phyloP scores from a whole-genome alignment of 2,113 vertebrate genomes.

The Larimichthys polyactis region DNA sequence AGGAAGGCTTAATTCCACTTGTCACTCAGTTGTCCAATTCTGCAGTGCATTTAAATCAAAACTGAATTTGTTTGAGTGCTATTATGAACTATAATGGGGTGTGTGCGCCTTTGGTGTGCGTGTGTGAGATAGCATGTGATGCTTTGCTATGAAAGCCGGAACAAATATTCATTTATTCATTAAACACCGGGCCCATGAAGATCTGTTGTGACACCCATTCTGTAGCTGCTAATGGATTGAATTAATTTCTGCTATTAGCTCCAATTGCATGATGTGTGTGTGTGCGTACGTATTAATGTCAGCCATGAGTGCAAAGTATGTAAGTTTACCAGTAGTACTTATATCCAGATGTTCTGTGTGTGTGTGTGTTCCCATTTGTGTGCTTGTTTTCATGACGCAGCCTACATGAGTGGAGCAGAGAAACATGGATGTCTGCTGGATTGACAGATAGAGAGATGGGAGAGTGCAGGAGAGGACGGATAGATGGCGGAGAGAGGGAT shows the following conservation, averaged over 20 bases:
- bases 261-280: conserved; percentile 39
- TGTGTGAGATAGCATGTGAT: conserved; percentile 32
- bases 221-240: conserved; percentile 82
- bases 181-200: conserved; percentile 79
- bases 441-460: conserved; percentile 79
- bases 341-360: conserved; percentile 2
- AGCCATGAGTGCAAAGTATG: conserved; percentile 45
- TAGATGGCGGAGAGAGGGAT: conserved; percentile 74
- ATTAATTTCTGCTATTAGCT: conserved; percentile 83
- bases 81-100: conserved; percentile 64
- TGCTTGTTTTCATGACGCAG: conserved; percentile 70
- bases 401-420: conserved; percentile 66
- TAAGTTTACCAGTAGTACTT: conserved; percentile 50
- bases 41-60: conserved; percentile 75
- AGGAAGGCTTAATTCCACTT: conserved; percentile 72
- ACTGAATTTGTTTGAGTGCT: conserved; percentile 57
- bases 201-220: conserved; percentile 81
- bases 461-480: conserved; percentile 80
- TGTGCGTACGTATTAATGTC: conserved; percentile 17
- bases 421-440: conserved; percentile 68
- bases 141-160: conserved; percentile 68
- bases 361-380: conserved; percentile 36
- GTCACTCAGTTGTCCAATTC: conserved; percentile 75
- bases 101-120: conserved; percentile 12
- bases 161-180: conserved; percentile 89